Percentiles rank a stretch among this genome's conserved stretches.
phyloP scores from a whole-genome alignment of 2,888 invertebrate genomes.

The Papilio elwesi region DNA sequence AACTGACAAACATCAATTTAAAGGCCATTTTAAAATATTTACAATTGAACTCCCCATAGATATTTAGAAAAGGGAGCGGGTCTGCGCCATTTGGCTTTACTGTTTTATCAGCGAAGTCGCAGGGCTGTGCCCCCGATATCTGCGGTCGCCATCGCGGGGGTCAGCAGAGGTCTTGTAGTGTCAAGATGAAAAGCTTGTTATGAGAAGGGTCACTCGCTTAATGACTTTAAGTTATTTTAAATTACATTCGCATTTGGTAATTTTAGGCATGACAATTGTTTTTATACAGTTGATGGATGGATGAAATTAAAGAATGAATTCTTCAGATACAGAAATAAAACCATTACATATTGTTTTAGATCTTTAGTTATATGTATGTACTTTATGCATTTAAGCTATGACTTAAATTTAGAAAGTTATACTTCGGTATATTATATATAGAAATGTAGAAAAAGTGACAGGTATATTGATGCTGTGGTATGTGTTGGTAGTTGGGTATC shows the following conservation, averaged over 20 bases:
- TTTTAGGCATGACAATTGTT: conserved; percentile 25
- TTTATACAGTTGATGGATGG: neutral
- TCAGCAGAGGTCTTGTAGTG: conserved; percentile 68
- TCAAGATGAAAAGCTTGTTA: conserved; percentile 77
- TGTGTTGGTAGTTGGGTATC: no score
- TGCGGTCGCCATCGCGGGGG: conserved; percentile 71
- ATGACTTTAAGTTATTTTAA: conserved; percentile 63
- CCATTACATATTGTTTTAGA: no score
- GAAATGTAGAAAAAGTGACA: no score
- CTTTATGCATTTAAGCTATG: no score
- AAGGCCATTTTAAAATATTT: conserved; percentile 42
- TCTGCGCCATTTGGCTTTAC: conserved; percentile 68
- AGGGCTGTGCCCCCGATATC: conserved; percentile 74
- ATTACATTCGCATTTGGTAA: conserved; percentile 26
- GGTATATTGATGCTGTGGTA: no score
- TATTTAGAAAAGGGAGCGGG: conserved; percentile 52
- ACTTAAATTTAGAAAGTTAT: no score
- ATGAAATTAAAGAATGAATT: no score
- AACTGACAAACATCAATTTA: conserved; percentile 15
- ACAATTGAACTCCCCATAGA: conserved; percentile 53
- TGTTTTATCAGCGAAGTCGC: conserved; percentile 73
- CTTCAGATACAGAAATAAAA: no score
- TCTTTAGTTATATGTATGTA: no score
- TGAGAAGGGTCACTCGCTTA: conserved; percentile 74
- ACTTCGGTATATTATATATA: no score